phyloP scores from a whole-genome alignment of 2,797 vertebrate species.

The Cyprinodon diabolis region DNA sequence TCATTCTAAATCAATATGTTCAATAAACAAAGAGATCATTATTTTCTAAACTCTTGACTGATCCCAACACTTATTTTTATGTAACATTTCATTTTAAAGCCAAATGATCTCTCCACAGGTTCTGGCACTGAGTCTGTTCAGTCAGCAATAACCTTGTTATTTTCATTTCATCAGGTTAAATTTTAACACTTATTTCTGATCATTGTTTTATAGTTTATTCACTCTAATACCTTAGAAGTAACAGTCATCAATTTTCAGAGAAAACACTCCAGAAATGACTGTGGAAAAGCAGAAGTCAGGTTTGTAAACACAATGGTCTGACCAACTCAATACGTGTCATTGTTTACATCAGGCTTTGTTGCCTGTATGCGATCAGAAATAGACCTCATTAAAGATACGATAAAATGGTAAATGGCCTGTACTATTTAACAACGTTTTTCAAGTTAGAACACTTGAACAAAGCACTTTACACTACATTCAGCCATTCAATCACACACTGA shows the following conservation, averaged over 20 bases:
- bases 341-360: not conserved
- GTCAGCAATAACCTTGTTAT: too few relatives aligned
- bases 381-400: not conserved
- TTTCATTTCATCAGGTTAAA: too few relatives aligned
- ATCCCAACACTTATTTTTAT: too few relatives aligned
- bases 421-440: too few relatives aligned
- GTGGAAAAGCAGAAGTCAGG: not conserved
- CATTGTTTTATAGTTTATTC: not conserved
- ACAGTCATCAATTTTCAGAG: not conserved
- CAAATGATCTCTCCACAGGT: too few relatives aligned
- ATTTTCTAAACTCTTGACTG: too few relatives aligned
- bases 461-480: too few relatives aligned
- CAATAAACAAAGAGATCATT: not conserved
- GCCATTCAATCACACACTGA: too few relatives aligned
- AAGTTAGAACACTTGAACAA: too few relatives aligned
- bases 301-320: not conserved
- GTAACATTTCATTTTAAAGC: too few relatives aligned
- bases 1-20: not conserved
- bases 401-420: too few relatives aligned
- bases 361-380: not conserved
- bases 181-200: not conserved
- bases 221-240: not conserved
- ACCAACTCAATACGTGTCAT: not conserved
- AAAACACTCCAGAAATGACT: not conserved
- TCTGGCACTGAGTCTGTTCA: too few relatives aligned